Base-by-base conservation (phyloP, 1,140 invertebrate genomes). In the Dermatophagoides farinae region DNA sequence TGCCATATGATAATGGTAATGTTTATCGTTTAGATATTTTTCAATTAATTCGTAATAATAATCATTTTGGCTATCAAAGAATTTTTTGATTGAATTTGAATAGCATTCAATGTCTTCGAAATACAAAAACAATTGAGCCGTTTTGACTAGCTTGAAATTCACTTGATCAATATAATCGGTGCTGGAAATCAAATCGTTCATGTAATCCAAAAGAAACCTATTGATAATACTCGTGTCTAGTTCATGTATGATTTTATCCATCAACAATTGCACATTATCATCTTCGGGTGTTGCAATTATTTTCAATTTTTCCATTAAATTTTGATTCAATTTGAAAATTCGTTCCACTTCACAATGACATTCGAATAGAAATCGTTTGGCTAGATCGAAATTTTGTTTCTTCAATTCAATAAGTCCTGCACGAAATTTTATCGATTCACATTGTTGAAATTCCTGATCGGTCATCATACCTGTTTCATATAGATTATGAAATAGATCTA, bases 341-440 rank as follows among this genome's bases (percentile, higher is more conserved):
- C 66, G 75, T 73, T 6, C 73, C 5, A 74, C 66, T 66, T 77
- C 76, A 11, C 76, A 65, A 12, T 68, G 57, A 22, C 73, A 72
- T 52, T 68, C 67, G 60, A 67, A 66, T 64, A 77, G 76, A 18
- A 73, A 67, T 25, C 74, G 70, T 25, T 64, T 60, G 14, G 75
- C 75, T 64, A 76, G 71, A 37, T 73, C 70, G 68, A 76, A 76
- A 49, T 75, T 68, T 41, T 70, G 67, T 55, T 72, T 66, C 41
- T 71, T 70, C 65, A 77, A 73, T 66, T 76, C 71, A 51, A 77
- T 74, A 65, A 77, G 76, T 16, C 70, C 76, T 49, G 75, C 75
- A 64, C 74, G 70, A 61, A 75, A 73, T 57, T 74, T 71, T 37
- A 77, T 72, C 60, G 67, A 66, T 22, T 57, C 44, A 65, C 41